Percentiles rank a stretch among this genome's conserved stretches.
Conservation (phyloP, 2,888 invertebrate species). For the Drosophila kambysellisi region DNA sequence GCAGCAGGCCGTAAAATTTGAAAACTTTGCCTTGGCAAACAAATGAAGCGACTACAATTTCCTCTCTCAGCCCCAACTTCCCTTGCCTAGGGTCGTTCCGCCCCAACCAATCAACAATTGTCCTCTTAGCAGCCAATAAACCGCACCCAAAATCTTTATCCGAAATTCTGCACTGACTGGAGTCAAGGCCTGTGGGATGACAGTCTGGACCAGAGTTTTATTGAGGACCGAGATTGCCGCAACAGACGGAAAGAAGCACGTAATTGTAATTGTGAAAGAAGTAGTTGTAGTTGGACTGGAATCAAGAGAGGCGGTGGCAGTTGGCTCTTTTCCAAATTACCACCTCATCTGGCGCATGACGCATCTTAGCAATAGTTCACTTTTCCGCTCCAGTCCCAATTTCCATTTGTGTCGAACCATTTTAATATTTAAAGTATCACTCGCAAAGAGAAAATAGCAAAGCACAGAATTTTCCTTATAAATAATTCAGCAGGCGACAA, state of each 20-base stretch:
- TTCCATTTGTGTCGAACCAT: slow-evolving; percentile 47
- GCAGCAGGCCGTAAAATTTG: slow-evolving; percentile 41
- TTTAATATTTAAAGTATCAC: slow-evolving; percentile 69
- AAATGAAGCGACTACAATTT: slow-evolving; percentile 61
- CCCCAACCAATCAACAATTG: slow-evolving; percentile 5
- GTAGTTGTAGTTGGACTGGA: slow-evolving; percentile 38
- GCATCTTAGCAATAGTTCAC: slow-evolving; percentile 14
- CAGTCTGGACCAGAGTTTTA: slow-evolving; percentile 43
- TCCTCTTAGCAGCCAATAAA: slow-evolving; percentile 58
- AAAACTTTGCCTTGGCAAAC: slow-evolving; percentile 53
- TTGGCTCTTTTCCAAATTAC: slow-evolving; percentile 50
- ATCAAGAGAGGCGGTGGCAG: slow-evolving; percentile 10
- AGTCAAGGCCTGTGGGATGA: slow-evolving; percentile 23
- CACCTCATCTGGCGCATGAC: slow-evolving; percentile 25
- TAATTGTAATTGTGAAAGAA: slow-evolving; percentile 54
- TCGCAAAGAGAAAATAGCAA: slow-evolving; percentile 45
- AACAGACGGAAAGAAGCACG: slow-evolving; percentile 38
- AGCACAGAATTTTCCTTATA: slow-evolving; percentile 39
- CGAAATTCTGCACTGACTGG: slow-evolving; percentile 24
- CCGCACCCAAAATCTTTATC: slow-evolving; percentile 42
- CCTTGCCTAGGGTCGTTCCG: background rate
- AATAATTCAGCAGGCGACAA: slow-evolving; percentile 68
- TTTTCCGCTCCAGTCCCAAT: slow-evolving; percentile 5
- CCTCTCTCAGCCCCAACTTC: background rate
- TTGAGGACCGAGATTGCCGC: slow-evolving; percentile 22